Evolutionary conservation across 1,140 invertebrate genomes (phyloP), one percentile per base, ranked within the genome.

Genomic region (Metaphire vulgaris): DNA sequence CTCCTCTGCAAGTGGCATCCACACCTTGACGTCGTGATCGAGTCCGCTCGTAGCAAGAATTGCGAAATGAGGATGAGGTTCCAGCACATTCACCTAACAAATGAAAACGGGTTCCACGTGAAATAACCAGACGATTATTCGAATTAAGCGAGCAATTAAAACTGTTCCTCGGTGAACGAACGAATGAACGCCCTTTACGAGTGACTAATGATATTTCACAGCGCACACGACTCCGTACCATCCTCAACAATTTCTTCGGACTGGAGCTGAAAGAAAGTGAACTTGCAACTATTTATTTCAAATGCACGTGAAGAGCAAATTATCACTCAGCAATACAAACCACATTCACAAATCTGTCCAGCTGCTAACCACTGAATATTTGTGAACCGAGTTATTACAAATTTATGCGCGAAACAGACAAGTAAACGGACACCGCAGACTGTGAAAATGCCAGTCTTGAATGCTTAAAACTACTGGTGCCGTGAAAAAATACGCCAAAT

Each of bases 1-100:
- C 65, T 88, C 81, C 77, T 91, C 88, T 78, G 88, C 87, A 0
- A 90, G 91, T 2, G 95, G 94, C 28, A 92, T 80, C 95, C 95
- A 98, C 69, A 98, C 91, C 88, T 98, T 98, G 1, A 97, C 90
- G 84, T 95, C 92, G 81, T 91, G 90, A 87, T 97, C 95, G 1
- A 97, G 87, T 1, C 96, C 94, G 87, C 92, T 94, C 0, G 94
- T 95, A 1, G 94, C 95, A 78, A 98, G 86, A 69, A 94, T 89
- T 16, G 96, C 95, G 81, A 91, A 89, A 79, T 89, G 88, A 0
- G 96, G 95, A 87, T 98, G 95, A 12, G 92, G 91, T 83, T 97
- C 95, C 79, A 98, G 87, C 79, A 92, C 92, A 88, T 98, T 98
- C 0, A 97, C 92, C 92, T 93, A 81, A 29, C 56, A 71, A 2